Evolutionary conservation across 2,888 invertebrate genomes (phyloP).

Genomic region (Frankliniella fusca): DNA sequence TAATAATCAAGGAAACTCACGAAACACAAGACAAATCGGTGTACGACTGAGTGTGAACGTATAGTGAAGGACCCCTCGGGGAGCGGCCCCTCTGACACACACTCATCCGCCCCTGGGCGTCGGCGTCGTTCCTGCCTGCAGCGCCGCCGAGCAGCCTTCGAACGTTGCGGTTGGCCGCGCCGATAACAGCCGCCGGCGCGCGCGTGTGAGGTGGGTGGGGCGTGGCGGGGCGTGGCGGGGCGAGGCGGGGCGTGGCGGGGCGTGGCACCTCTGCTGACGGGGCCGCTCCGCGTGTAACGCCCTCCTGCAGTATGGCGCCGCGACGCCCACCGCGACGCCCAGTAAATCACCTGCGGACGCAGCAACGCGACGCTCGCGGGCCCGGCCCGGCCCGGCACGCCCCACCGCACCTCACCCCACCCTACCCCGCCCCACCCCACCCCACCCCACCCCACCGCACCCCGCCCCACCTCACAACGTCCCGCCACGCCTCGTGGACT

Average conservation of each 20-base stretch:
- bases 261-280: no score
- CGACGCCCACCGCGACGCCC: slow-evolving; percentile 1
- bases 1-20: no score
- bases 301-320: background rate
- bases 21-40: no score
- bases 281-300: no score
- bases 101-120: no score
- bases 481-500: slow-evolving; percentile 43
- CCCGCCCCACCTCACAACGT: slow-evolving; percentile 30
- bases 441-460: slow-evolving; percentile 34
- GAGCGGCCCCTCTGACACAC: background rate
- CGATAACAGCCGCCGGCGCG: background rate
- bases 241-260: no score
- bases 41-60: no score
- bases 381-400: slow-evolving; percentile 13
- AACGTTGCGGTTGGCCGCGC: background rate
- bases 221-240: background rate
- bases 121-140: no score
- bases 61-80: no score
- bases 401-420: slow-evolving; percentile 37
- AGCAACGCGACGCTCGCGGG: background rate
- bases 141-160: background rate
- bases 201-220: background rate
- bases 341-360: slow-evolving; percentile 29
- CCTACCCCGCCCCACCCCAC: slow-evolving; percentile 36